Evolutionary conservation across 2,797 vertebrate genomes (phyloP).

Genomic region (Mormyrops boulengeri): DNA sequence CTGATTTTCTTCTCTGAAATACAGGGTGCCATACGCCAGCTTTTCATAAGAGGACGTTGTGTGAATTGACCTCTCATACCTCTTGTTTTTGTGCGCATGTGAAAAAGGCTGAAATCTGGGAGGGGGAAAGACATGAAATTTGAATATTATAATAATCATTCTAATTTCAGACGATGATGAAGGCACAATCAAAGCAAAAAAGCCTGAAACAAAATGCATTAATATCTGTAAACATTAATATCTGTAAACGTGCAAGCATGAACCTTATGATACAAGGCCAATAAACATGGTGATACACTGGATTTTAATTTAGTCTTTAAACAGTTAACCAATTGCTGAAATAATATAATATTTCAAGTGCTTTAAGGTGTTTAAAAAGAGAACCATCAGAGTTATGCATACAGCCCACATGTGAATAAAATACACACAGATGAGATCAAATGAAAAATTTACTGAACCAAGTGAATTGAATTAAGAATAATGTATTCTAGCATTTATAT

Average conservation of each 20-base stretch:
- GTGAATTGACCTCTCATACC: slow-evolving; percentile 53
- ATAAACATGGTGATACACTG: not conserved
- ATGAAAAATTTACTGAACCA: not conserved
- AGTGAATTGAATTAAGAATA: not conserved
- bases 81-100: slow-evolving; percentile 51
- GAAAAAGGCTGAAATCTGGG: slow-evolving; percentile 66
- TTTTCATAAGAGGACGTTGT: slow-evolving; percentile 51
- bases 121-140: slow-evolving; percentile 3
- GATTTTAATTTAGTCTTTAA: not conserved
- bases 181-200: not conserved
- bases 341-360: not conserved
- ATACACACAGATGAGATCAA: not conserved
- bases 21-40: slow-evolving; percentile 49
- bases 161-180: not conserved
- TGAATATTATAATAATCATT: not conserved
- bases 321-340: not conserved
- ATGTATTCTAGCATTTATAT: not conserved
- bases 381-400: not conserved
- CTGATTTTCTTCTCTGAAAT: slow-evolving; percentile 61
- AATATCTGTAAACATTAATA: not conserved
- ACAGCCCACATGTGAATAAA: not conserved
- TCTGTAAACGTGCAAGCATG: not conserved
- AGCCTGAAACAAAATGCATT: not conserved
- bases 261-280: not conserved
- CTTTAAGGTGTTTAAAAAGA: not conserved